phyloP scores from a whole-genome alignment of 1,140 invertebrate species.

The Babylonia areolata region DNA sequence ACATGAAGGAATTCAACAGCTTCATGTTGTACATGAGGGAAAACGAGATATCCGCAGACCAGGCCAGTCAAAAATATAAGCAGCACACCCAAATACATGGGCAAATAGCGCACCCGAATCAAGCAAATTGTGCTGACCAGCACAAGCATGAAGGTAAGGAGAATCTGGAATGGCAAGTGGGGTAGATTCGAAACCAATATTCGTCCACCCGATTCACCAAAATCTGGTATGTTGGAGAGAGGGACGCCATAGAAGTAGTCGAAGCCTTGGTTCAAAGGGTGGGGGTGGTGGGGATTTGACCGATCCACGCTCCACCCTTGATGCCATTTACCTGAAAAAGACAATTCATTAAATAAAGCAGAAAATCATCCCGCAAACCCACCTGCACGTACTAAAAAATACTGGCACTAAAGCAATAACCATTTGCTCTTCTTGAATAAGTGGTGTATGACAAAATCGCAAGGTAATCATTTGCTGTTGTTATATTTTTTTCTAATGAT shows the following conservation, averaged over 20 bases:
- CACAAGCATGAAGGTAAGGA: slow-evolving; percentile 38
- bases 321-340: slow-evolving; percentile 78
- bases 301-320: slow-evolving; percentile 70
- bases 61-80: slow-evolving; percentile 33
- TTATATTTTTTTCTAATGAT: too few relatives aligned
- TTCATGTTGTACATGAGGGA: slow-evolving; percentile 58
- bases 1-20: slow-evolving; percentile 64
- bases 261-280: slow-evolving; percentile 77
- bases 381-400: too few relatives aligned
- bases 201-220: slow-evolving; percentile 60
- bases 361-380: too few relatives aligned
- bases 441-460: too few relatives aligned
- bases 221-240: slow-evolving; percentile 75
- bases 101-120: slow-evolving; percentile 22
- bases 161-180: slow-evolving; percentile 25
- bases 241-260: slow-evolving; percentile 77
- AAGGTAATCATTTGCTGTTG: too few relatives aligned
- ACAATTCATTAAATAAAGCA: too few relatives aligned
- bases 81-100: slow-evolving; percentile 19
- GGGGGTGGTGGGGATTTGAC: slow-evolving; percentile 70
- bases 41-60: slow-evolving; percentile 37
- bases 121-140: slow-evolving; percentile 17
- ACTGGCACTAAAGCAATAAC: too few relatives aligned
- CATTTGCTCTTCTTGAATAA: too few relatives aligned
- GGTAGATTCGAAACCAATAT: slow-evolving; percentile 40